phyloP scores from a whole-genome alignment of 2,888 invertebrate species.

The Scaptomyza reducta region DNA sequence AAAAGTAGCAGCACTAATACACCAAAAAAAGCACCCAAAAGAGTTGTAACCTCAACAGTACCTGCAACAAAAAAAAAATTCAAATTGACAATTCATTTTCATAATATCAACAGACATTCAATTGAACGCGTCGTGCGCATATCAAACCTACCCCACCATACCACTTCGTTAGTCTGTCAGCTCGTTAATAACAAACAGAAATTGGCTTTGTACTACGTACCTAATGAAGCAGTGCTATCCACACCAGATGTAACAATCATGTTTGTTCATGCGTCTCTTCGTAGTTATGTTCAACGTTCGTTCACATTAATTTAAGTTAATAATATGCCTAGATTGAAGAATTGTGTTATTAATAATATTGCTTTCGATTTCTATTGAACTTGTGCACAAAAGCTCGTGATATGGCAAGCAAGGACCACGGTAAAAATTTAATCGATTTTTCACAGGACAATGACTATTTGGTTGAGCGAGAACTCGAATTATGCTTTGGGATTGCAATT shows the following conservation, averaged over 20 bases:
- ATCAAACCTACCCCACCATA: slow-evolving; percentile 6
- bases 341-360: slow-evolving; percentile 16
- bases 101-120: slow-evolving; percentile 2
- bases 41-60: slow-evolving; percentile 92
- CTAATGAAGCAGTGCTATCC: slow-evolving; percentile 83
- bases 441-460: slow-evolving; percentile 66
- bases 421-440: slow-evolving; percentile 69
- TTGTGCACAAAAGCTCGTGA: slow-evolving; percentile 54
- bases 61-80: slow-evolving; percentile 64
- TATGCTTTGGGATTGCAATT: not conserved
- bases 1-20: slow-evolving; percentile 93
- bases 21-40: slow-evolving; percentile 94
- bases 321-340: slow-evolving; percentile 5
- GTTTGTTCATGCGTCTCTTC: slow-evolving; percentile 69
- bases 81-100: not conserved
- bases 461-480: slow-evolving; percentile 45
- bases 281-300: slow-evolving; percentile 21
- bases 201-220: slow-evolving; percentile 69
- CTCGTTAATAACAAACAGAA: slow-evolving; percentile 33
- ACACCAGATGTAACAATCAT: slow-evolving; percentile 85
- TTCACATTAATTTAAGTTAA: slow-evolving; percentile 16
- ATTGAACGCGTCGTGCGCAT: slow-evolving; percentile 11
- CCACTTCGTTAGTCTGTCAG: not conserved
- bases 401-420: slow-evolving; percentile 54
- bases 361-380: slow-evolving; percentile 40